A percentile compares a stretch with the other conserved stretches of the same genome.
Conservation (phyloP, 2,113 vertebrate species). For the Cariama cristata region DNA sequence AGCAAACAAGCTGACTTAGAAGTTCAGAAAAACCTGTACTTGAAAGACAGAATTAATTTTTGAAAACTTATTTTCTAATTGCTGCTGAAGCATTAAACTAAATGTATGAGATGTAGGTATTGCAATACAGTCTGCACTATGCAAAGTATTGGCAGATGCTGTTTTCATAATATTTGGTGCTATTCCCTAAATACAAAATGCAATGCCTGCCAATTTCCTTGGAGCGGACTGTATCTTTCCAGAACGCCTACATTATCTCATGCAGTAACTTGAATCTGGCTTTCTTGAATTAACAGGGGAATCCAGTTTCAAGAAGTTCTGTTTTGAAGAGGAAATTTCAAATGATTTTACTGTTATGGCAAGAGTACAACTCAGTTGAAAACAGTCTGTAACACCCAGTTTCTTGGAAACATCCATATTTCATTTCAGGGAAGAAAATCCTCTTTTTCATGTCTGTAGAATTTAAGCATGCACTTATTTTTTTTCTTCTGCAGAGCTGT, state of each 20-base stretch:
- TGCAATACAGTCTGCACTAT: background rate
- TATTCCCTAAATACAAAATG: background rate
- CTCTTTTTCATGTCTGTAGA: background rate
- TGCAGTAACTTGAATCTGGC: background rate
- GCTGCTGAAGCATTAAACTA: background rate
- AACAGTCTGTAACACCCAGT: background rate
- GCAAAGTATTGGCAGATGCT: background rate
- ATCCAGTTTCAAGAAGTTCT: background rate
- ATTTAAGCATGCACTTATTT: background rate
- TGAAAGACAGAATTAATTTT: background rate
- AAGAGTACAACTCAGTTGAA: background rate
- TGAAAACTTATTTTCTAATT: background rate
- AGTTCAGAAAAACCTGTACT: background rate
- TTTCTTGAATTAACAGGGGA: background rate
- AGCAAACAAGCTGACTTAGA: background rate
- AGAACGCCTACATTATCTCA: fast-evolving
- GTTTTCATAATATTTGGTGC: background rate
- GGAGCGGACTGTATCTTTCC: background rate
- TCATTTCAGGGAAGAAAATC: background rate
- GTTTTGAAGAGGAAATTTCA: background rate
- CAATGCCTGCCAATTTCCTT: background rate
- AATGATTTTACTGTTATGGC: background rate
- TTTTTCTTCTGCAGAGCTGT: background rate
- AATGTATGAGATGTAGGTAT: background rate
- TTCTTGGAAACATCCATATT: background rate